A percentile compares a stretch with the other conserved stretches of the same genome.
Evolutionary conservation across 1,140 invertebrate species (phyloP).

Genomic region (Epicauta chinensis): DNA sequence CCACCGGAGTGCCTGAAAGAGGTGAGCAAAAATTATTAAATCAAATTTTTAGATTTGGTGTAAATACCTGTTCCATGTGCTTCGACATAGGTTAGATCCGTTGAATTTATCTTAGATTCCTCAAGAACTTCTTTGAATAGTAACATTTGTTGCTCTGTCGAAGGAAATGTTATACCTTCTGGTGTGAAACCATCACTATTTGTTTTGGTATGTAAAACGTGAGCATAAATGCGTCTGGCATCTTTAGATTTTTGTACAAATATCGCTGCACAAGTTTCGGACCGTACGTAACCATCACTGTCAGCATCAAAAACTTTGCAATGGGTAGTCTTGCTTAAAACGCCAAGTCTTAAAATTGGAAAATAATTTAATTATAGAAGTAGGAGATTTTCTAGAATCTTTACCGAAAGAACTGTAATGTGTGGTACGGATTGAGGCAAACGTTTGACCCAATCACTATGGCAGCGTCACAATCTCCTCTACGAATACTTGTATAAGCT

Average conservation of each 20-base stretch:
- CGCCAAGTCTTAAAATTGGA: constrained; percentile 58
- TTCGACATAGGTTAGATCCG: constrained; percentile 73
- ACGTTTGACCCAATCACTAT: constrained; percentile 81
- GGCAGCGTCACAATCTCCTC: constrained; percentile 76
- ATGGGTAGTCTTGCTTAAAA: constrained; percentile 75
- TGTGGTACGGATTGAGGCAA: constrained; percentile 77
- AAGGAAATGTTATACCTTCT: constrained; percentile 84
- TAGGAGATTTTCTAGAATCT: background rate
- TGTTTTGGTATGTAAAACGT: constrained; percentile 52
- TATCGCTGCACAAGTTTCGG: constrained; percentile 70
- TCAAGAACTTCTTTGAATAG: constrained; percentile 79
- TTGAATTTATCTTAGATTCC: constrained; percentile 72
- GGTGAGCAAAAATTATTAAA: too few species aligned
- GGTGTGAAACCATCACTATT: constrained; percentile 80
- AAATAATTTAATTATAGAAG: background rate
- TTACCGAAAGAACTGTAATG: constrained; percentile 71
- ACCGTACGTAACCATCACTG: constrained; percentile 67
- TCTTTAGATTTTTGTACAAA: constrained; percentile 76
- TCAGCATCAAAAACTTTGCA: constrained; percentile 87
- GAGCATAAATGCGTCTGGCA: constrained; percentile 67
- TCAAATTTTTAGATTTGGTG: too few species aligned
- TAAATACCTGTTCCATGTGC: constrained; percentile 77
- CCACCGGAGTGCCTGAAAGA: constrained; percentile 65
- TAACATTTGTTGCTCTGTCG: constrained; percentile 70
- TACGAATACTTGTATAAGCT: constrained; percentile 68